These are phyloP conservation scores for Menidia beryllina DNA, from an alignment of 2,113 vertebrate genomes.

Conservation along the genomic window DNA sequence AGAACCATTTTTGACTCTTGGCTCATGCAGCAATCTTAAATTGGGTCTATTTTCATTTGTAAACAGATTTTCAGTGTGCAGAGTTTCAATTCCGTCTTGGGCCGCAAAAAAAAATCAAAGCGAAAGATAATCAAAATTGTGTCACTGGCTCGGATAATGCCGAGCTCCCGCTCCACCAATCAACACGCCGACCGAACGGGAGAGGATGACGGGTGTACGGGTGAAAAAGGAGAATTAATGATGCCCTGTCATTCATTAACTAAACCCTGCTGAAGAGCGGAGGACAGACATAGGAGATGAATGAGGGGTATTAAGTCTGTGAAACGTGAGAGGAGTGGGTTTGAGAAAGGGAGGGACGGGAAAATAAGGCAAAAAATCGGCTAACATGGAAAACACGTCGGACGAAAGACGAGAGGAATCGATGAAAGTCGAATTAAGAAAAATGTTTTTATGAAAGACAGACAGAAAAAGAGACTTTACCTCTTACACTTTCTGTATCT, in stretches of 20 bases:
- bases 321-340: neutral
- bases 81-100: too few relatives aligned
- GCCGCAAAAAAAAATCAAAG: neutral
- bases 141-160: conserved; percentile 5
- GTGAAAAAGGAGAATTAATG: conserved; percentile 52
- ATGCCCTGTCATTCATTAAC: conserved; percentile 55
- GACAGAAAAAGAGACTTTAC: too few relatives aligned
- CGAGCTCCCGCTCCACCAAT: conserved; percentile 26
- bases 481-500: too few relatives aligned
- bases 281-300: neutral
- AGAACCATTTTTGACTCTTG: too few relatives aligned
- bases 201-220: conserved; percentile 37
- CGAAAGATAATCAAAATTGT: neutral
- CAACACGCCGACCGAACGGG: conserved; percentile 31
- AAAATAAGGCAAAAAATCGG: too few relatives aligned
- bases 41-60: too few relatives aligned
- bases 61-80: too few relatives aligned
- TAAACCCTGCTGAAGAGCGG: conserved; percentile 37
- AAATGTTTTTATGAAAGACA: too few relatives aligned
- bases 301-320: neutral
- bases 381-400: too few relatives aligned
- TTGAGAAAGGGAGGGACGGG: neutral
- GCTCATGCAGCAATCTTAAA: too few relatives aligned
- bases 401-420: too few relatives aligned
- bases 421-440: too few relatives aligned